Percentiles rank a stretch among this genome's conserved stretches.
These are phyloP conservation scores for Poecilia wingei DNA, from an alignment of 2,797 vertebrate species.

Conservation along the genomic window DNA sequence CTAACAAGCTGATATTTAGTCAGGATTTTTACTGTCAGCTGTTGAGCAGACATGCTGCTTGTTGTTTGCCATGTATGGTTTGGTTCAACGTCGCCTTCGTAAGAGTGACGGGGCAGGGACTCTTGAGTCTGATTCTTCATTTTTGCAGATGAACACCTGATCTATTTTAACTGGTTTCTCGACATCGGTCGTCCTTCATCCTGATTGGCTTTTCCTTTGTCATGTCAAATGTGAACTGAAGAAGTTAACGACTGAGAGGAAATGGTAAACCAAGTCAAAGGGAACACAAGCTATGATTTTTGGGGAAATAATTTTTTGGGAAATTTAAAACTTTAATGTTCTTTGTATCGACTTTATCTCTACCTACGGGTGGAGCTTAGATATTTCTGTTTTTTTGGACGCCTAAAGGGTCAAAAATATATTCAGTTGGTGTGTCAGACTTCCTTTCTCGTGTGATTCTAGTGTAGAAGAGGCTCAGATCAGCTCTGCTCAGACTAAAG, in stretches of 20 bases:
- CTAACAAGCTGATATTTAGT: too few species aligned
- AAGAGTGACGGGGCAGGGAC: too few species aligned
- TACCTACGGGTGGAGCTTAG: not conserved
- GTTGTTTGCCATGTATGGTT: too few species aligned
- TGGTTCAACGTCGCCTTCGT: too few species aligned
- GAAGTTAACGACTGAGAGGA: not conserved
- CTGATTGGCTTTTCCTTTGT: not conserved
- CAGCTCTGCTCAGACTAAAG: not conserved
- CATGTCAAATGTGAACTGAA: not conserved
- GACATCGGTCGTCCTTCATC: not conserved
- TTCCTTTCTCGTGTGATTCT: not conserved
- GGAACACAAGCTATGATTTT: not conserved
- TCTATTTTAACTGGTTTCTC: too few species aligned
- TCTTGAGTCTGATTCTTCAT: too few species aligned
- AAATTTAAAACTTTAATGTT: not conserved
- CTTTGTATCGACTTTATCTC: not conserved
- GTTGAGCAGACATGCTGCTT: too few species aligned
- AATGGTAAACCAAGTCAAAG: not conserved
- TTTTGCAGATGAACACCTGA: too few species aligned
- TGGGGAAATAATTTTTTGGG: too few species aligned
- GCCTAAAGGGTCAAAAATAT: too few species aligned
- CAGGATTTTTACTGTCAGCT: too few species aligned
- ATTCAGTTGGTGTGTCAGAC: too few species aligned
- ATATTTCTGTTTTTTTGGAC: not conserved
- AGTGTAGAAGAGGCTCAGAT: not conserved